Evolutionary conservation across 2,797 vertebrate genomes (phyloP).

Genomic region (Acrocephalus scirpaceus): DNA sequence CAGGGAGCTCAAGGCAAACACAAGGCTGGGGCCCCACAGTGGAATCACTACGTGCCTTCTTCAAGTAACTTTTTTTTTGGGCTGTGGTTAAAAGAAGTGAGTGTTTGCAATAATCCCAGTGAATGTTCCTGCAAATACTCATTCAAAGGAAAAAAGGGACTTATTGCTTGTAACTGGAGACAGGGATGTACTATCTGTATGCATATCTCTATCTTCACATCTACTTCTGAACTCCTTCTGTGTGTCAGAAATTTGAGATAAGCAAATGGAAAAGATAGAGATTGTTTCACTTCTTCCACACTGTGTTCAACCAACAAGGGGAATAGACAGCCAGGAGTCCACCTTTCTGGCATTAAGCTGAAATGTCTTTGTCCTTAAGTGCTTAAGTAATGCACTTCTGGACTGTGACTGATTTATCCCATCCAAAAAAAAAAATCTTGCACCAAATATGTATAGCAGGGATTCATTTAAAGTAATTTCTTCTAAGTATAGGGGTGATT

Average conservation of each 20-base stretch:
- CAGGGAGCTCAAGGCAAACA: background rate
- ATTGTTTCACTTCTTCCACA: background rate
- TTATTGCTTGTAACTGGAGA: background rate
- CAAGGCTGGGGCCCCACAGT: background rate
- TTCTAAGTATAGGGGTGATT: background rate
- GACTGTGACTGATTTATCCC: background rate
- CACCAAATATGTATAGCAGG: background rate
- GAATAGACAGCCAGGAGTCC: background rate
- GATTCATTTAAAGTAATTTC: background rate
- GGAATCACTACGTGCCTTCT: background rate
- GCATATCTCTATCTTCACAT: background rate
- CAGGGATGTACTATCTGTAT: background rate
- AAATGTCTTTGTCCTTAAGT: background rate
- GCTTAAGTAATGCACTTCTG: background rate
- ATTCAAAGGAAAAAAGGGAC: background rate
- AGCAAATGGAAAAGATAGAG: background rate
- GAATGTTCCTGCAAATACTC: background rate
- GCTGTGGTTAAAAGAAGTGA: background rate
- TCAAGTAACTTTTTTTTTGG: background rate
- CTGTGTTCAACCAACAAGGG: background rate
- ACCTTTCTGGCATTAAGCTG: background rate
- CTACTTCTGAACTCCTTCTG: background rate
- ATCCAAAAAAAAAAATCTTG: accelerated
- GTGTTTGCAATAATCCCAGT: background rate
- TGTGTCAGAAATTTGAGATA: background rate